phyloP scores from a whole-genome alignment of 2,797 vertebrate species.

The Pipistrellus nathusii region DNA sequence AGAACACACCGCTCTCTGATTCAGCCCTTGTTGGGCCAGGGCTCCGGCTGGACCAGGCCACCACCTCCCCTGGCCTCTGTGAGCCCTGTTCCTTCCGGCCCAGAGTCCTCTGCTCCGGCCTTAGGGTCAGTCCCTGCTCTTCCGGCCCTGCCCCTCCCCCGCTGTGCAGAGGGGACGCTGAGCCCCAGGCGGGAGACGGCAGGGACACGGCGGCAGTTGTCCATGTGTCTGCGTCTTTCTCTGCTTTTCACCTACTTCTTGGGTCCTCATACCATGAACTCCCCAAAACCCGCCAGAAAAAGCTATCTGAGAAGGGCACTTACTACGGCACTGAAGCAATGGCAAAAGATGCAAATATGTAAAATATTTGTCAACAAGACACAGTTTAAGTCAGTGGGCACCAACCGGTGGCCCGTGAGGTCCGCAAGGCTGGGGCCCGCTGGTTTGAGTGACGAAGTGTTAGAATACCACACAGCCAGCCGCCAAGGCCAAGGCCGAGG shows the following conservation, averaged over 20 bases:
- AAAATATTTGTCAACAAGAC: neutral
- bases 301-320: neutral
- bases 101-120: neutral
- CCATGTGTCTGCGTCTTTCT: neutral
- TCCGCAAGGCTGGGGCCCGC: too few relatives aligned
- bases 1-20: neutral
- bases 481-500: neutral
- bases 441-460: neutral
- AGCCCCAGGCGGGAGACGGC: neutral
- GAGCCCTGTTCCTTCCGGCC: neutral
- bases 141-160: fast-evolving
- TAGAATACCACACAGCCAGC: neutral
- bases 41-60: neutral
- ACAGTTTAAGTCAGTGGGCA: too few relatives aligned
- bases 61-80: neutral
- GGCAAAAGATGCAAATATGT: neutral
- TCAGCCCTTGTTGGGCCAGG: neutral
- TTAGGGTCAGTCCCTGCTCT: neutral
- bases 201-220: neutral
- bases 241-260: neutral
- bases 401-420: too few relatives aligned
- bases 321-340: neutral
- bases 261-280: neutral
- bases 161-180: neutral
- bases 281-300: conserved; percentile 18